These are phyloP conservation scores for Pavo muticus DNA, from an alignment of 2,113 vertebrate genomes.

Conservation along the genomic window DNA sequence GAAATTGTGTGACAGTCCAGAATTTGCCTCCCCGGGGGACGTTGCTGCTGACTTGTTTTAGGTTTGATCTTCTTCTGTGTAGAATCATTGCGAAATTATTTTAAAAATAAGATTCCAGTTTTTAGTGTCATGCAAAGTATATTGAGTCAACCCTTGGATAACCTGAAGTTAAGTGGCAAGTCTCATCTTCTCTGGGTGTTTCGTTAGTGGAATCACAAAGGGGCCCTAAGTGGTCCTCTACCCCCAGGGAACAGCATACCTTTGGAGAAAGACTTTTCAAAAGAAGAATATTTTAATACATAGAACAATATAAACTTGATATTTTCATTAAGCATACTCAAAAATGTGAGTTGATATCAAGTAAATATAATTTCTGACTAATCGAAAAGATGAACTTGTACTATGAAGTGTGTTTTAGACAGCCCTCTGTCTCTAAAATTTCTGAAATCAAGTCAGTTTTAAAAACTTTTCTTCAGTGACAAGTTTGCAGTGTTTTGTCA, in stretches of 20 bases:
- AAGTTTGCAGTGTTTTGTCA: conserved; percentile 57
- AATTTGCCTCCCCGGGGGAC: not conserved
- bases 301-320: conserved; percentile 11
- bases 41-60: not conserved
- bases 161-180: not conserved
- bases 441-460: conserved; percentile 52
- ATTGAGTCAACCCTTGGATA: conserved; percentile 22
- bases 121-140: conserved; percentile 27
- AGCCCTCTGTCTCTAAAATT: conserved; percentile 47
- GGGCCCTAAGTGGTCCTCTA: not conserved
- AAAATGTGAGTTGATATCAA: conserved; percentile 47
- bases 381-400: conserved; percentile 53
- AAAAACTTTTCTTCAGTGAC: conserved; percentile 35
- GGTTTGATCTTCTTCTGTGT: not conserved
- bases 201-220: conserved; percentile 38
- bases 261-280: not conserved
- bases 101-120: not conserved
- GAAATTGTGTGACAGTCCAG: not conserved
- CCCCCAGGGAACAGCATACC: not conserved
- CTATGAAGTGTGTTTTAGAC: conserved; percentile 46
- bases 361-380: conserved; percentile 63
- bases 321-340: conserved; percentile 42
- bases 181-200: conserved; percentile 34
- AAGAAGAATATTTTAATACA: not conserved
- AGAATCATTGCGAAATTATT: not conserved